These are phyloP conservation scores for Etia nguti DNA, from an alignment of 2,113 vertebrate species.

Conservation along the genomic window DNA sequence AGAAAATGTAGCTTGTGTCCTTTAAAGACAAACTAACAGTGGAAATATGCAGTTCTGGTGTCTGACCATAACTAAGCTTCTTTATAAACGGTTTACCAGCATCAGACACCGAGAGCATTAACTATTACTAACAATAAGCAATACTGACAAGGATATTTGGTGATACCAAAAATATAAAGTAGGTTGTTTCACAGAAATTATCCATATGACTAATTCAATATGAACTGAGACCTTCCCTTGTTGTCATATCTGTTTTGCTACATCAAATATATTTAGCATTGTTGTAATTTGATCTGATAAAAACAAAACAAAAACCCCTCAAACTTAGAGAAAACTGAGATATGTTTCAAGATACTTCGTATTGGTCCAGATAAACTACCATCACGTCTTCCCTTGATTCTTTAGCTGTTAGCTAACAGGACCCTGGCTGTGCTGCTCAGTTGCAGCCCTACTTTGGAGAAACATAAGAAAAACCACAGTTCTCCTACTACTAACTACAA, in stretches of 20 bases:
- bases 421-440: not conserved
- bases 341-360: not conserved
- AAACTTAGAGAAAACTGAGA: not conserved
- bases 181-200: not conserved
- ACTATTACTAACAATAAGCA: not conserved
- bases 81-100: not conserved
- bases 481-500: not conserved
- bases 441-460: not conserved
- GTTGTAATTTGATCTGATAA: not conserved
- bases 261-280: not conserved
- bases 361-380: not conserved
- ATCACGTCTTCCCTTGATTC: not conserved
- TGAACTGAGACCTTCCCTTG: not conserved
- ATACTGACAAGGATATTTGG: not conserved
- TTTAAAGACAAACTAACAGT: not conserved
- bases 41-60: not conserved
- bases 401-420: accelerated
- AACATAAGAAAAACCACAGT: not conserved
- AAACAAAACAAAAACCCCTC: not conserved
- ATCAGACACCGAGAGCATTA: not conserved
- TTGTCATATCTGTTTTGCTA: not conserved
- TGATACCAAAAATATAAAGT: not conserved
- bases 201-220: not conserved
- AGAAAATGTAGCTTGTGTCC: not conserved
- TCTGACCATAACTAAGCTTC: not conserved